These are phyloP conservation scores for Caenorhabditis sp. DNA, from an alignment of 2,888 invertebrate species.

Conservation along the genomic window DNA sequence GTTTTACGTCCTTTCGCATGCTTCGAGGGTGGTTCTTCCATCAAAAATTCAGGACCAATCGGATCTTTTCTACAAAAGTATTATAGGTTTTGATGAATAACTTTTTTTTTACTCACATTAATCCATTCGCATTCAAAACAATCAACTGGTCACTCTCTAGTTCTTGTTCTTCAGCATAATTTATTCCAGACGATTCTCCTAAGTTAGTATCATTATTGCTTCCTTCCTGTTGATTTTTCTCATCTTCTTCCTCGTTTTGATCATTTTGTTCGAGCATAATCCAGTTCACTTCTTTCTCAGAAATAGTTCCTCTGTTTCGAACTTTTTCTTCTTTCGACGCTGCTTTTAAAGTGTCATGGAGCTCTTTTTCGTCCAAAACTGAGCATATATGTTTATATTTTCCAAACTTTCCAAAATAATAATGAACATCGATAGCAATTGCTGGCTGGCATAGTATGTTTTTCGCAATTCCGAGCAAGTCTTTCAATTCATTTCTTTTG, in stretches of 20 bases:
- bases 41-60: too few species aligned
- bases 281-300: not conserved
- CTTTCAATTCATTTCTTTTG: not conserved
- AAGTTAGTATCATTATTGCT: too few species aligned
- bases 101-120: too few species aligned
- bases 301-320: not conserved
- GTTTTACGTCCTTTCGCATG: too few species aligned
- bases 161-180: too few species aligned
- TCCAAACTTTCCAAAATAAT: not conserved
- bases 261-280: not conserved
- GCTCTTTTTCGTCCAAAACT: not conserved
- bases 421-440: not conserved
- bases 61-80: too few species aligned
- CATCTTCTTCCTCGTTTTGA: not conserved
- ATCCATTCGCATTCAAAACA: too few species aligned
- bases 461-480: not conserved
- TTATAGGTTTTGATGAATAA: too few species aligned
- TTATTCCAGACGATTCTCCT: too few species aligned
- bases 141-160: too few species aligned
- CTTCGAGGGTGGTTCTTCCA: too few species aligned
- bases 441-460: not conserved
- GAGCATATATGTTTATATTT: not conserved
- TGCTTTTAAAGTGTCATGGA: not conserved
- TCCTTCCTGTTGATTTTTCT: not conserved
- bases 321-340: not conserved